phyloP scores from a whole-genome alignment of 2,797 vertebrate genomes.

The Sparus aurata region DNA sequence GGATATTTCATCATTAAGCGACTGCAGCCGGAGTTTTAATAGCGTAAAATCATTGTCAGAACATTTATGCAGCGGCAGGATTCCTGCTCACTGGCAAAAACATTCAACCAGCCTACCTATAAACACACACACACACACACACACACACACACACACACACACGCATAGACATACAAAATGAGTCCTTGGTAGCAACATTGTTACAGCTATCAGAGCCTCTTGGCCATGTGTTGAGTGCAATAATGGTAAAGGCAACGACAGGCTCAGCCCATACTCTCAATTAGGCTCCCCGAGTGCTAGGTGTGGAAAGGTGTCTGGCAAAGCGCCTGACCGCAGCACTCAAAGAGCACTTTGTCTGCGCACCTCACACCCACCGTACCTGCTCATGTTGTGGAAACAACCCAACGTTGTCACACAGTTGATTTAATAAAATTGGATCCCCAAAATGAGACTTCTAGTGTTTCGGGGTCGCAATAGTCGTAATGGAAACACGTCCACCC shows the following conservation, averaged over 20 bases:
- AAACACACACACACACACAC: conserved; percentile 52
- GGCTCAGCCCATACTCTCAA: conserved; percentile 68
- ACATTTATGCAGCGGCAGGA: conserved; percentile 55
- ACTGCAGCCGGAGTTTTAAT: conserved; percentile 44
- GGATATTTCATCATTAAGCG: conserved; percentile 45
- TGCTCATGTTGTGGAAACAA: conserved; percentile 81
- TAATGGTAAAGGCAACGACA: conserved; percentile 77
- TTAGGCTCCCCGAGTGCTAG: conserved; percentile 79
- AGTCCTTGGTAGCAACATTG: conserved; percentile 65
- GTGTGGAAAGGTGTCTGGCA: conserved; percentile 86
- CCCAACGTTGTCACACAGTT: conserved; percentile 73
- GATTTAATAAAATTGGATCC: conserved; percentile 84
- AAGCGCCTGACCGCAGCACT: conserved; percentile 79
- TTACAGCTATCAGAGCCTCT: conserved; percentile 69
- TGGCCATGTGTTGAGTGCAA: conserved; percentile 79
- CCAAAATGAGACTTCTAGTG: conserved; percentile 79
- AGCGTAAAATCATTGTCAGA: conserved; percentile 59
- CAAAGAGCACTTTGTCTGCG: conserved; percentile 84
- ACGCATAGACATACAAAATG: conserved; percentile 42
- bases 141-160: conserved; percentile 39
- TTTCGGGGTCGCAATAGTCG: conserved; percentile 68
- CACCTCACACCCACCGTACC: conserved; percentile 77
- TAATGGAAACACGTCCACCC: conserved; percentile 76
- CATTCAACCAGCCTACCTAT: conserved; percentile 57
- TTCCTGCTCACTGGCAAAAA: conserved; percentile 60